These are phyloP conservation scores for Typhlichthys eigenmanni DNA, from an alignment of 2,797 vertebrate species.

Conservation along the genomic window DNA sequence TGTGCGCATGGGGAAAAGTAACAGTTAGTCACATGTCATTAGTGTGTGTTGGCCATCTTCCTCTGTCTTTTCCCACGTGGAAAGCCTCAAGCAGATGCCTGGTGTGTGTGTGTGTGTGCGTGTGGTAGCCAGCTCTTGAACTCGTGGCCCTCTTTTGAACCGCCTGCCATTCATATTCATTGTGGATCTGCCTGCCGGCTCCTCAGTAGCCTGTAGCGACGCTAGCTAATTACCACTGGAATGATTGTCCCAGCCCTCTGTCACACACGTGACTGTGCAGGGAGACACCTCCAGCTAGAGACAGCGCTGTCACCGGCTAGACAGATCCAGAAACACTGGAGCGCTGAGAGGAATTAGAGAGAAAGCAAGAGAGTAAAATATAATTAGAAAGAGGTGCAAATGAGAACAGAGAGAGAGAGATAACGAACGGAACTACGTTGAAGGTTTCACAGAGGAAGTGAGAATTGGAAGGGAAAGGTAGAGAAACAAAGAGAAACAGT, in stretches of 20 bases:
- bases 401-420: neutral
- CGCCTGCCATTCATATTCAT: slow-evolving; percentile 45
- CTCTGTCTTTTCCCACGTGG: slow-evolving; percentile 35
- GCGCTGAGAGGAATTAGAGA: neutral
- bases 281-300: slow-evolving; percentile 16
- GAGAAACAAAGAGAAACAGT: slow-evolving; percentile 24
- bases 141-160: slow-evolving; percentile 53
- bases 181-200: neutral
- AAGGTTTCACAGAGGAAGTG: neutral
- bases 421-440: neutral
- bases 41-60: neutral
- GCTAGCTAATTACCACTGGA: slow-evolving; percentile 61
- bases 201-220: slow-evolving; percentile 20
- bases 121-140: slow-evolving; percentile 27
- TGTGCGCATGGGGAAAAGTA: no score
- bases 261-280: slow-evolving; percentile 27
- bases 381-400: slow-evolving; percentile 3
- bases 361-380: slow-evolving; percentile 7
- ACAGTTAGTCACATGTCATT: no score
- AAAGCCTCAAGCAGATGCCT: slow-evolving; percentile 13
- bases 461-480: neutral
- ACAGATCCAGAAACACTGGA: slow-evolving; percentile 26
- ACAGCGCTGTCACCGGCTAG: slow-evolving; percentile 38
- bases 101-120: neutral
- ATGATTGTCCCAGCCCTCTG: slow-evolving; percentile 28